phyloP scores from a whole-genome alignment of 2,888 invertebrate genomes.

The Maniola hyperantus region DNA sequence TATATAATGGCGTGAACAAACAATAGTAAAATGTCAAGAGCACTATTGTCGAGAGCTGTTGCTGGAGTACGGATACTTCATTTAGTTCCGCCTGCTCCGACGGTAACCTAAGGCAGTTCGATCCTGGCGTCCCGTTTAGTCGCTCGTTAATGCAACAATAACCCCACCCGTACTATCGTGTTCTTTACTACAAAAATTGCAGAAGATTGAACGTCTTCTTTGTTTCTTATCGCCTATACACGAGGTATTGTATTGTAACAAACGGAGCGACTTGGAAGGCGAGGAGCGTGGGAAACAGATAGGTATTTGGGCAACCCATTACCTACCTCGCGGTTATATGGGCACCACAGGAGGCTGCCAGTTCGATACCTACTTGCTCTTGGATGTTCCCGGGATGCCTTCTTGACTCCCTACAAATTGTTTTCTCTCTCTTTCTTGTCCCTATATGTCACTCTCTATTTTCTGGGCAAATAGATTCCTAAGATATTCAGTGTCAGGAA shows the following conservation, averaged over 20 bases:
- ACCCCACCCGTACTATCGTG: neutral
- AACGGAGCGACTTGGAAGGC: neutral
- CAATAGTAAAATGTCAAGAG: slow-evolving; percentile 57
- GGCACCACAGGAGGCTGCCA: too few relatives aligned
- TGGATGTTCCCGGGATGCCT: too few relatives aligned
- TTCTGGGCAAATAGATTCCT: too few relatives aligned
- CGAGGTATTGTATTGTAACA: too few relatives aligned
- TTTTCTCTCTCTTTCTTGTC: too few relatives aligned
- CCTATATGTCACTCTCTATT: too few relatives aligned
- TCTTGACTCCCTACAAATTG: too few relatives aligned
- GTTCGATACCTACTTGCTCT: too few relatives aligned
- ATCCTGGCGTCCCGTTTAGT: neutral
- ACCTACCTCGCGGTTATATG: too few relatives aligned
- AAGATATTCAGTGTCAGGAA: too few relatives aligned
- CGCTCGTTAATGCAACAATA: slow-evolving; percentile 9
- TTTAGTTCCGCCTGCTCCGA: slow-evolving; percentile 36
- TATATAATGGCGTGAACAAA: slow-evolving; percentile 60
- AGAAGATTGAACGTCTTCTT: neutral
- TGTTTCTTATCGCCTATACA: neutral
- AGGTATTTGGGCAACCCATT: too few relatives aligned
- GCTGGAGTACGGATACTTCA: slow-evolving; percentile 39
- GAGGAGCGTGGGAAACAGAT: neutral
- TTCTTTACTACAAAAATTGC: neutral
- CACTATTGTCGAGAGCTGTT: slow-evolving; percentile 53
- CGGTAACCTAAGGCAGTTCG: slow-evolving; percentile 4